Base-by-base conservation (phyloP, 2,797 vertebrate genomes). In the Chlorospingus semifuscus region DNA sequence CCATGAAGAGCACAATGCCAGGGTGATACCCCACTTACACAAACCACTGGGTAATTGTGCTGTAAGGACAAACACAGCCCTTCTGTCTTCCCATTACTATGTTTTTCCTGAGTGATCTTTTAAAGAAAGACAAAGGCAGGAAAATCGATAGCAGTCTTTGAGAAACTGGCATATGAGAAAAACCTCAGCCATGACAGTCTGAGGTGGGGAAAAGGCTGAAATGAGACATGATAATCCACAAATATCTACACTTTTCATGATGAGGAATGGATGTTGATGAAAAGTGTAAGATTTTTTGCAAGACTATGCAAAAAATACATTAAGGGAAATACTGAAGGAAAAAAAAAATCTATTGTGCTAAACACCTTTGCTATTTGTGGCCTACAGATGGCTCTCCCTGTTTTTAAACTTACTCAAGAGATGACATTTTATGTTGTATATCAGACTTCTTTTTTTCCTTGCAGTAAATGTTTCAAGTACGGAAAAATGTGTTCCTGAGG, bases 401-500 rank as follows among this genome's bases (percentile, higher is more conserved):
- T 69, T 87, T 92, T 83, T 59, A 87, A 81, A 83, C 42, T 77
- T 83, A 77, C 18, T 55, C 27, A 66, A 70, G 79, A 66, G 27
- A 76, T 70, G 42, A 34, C 32, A 91, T 91, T 90, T 94, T 83
- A 59, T 63, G 46, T 71, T 71, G 44, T 78, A 21, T 39, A 74
- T 83, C 77, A 90, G 70, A 56, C 8, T 4, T 46, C 39, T 7
- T 64, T 79, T 71, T 86, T 64, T 9, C 30, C 27, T 63, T 82
- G 30, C 39, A 81, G 65, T 57, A 81, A 65, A 86, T 72, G 49
- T 66, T 91, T 95, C 37, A 75, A 12, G 63, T 83, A 82, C 7
- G 41, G 70, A 82, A 93, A 91, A 95, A 92, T 24, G 66, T 90
- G 66, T 60, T 96, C 85, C 84, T 82, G 74, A 66, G 85, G 85